Conservation (phyloP, 2,113 vertebrate species). For the Neodontobutis hainanensis region DNA sequence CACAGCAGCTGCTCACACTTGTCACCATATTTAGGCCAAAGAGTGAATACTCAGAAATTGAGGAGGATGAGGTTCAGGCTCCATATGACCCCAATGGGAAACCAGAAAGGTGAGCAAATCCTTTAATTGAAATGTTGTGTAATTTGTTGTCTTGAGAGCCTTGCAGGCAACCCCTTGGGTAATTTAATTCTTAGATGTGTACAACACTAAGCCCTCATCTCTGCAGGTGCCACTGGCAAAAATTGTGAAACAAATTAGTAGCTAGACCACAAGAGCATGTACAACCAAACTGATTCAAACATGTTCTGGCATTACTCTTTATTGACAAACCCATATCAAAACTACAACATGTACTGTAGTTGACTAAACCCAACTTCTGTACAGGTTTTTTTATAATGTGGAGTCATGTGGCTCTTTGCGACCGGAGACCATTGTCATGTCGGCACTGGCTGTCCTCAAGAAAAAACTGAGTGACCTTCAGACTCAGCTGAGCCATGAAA, state of each 20-base stretch:
- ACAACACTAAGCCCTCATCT: too few species aligned
- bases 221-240: too few species aligned
- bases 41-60: constrained; percentile 97
- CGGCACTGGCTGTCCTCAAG: constrained; percentile 90
- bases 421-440: constrained; percentile 95
- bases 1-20: background rate
- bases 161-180: too few species aligned
- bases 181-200: too few species aligned
- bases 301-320: background rate
- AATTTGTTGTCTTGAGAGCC: background rate
- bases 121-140: background rate
- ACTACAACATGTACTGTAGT: too few species aligned
- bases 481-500: constrained; percentile 96
- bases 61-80: constrained; percentile 94
- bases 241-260: too few species aligned
- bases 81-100: constrained; percentile 95
- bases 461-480: constrained; percentile 97
- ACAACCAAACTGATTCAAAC: too few species aligned
- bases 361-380: background rate
- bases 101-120: constrained; percentile 87
- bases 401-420: constrained; percentile 96
- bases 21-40: constrained; percentile 84
- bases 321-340: too few species aligned
- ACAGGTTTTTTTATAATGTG: constrained; percentile 96
- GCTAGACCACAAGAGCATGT: too few species aligned